phyloP scores from a whole-genome alignment of 2,113 vertebrate species.

The Caracal caracal region DNA sequence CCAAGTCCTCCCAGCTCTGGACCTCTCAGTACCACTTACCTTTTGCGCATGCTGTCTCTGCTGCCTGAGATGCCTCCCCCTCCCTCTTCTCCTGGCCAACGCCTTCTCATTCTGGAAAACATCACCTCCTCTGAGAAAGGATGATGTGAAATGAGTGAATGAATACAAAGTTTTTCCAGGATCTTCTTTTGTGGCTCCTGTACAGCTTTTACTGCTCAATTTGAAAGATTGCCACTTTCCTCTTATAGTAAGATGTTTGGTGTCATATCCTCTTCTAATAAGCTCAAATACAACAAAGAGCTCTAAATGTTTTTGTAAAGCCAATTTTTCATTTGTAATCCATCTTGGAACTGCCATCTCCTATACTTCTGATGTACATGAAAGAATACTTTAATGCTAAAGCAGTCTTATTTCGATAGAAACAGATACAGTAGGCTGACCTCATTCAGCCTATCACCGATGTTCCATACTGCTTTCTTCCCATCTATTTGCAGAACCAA shows the following conservation, averaged over 20 bases:
- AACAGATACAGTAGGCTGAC: not conserved
- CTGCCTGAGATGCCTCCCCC: not conserved
- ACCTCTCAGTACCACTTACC: not conserved
- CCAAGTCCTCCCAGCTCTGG: not conserved
- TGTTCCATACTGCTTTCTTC: not conserved
- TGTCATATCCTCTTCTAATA: not conserved
- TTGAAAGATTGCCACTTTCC: not conserved
- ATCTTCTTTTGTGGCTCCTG: not conserved
- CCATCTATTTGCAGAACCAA: not conserved
- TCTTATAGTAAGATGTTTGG: slow-evolving; percentile 1
- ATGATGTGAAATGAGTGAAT: not conserved
- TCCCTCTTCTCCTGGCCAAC: not conserved
- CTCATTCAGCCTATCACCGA: not conserved
- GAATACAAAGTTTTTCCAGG: not conserved
- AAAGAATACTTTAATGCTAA: not conserved
- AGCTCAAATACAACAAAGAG: not conserved
- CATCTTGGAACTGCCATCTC: not conserved
- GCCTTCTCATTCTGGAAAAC: not conserved
- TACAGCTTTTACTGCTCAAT: not conserved
- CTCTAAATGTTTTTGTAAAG: not conserved
- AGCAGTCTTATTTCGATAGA: not conserved
- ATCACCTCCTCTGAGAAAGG: not conserved
- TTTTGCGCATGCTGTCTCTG: not conserved
- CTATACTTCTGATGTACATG: not conserved
- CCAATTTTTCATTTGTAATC: not conserved